Evolutionary conservation across 2,888 invertebrate species (phyloP).

Genomic region (Ornithoptera priamus): DNA sequence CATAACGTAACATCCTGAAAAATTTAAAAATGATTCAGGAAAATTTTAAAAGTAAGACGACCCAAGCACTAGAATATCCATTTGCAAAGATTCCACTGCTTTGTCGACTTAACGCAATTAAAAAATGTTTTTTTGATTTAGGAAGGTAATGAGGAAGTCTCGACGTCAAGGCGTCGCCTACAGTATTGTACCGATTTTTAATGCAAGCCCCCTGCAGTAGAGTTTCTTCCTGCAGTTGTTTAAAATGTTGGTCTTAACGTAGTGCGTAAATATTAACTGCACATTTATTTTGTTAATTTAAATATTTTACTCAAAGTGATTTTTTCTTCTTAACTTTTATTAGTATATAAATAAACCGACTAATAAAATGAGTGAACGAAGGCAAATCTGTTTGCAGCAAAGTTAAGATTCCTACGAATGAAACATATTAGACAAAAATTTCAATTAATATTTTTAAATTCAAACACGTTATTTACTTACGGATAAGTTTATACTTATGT

Average conservation of each 20-base stretch:
- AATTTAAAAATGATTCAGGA: not conserved
- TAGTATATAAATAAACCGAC: too few species aligned
- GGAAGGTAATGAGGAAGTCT: constrained; percentile 16
- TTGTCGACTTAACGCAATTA: constrained; percentile 11
- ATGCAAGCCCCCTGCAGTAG: not conserved
- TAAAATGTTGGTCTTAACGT: not conserved
- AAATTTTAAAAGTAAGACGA: not conserved
- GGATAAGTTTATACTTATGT: too few species aligned
- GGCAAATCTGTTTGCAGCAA: too few species aligned
- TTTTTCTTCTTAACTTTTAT: too few species aligned
- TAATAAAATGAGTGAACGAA: too few species aligned
- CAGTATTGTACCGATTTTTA: constrained; percentile 7
- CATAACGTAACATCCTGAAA: not conserved
- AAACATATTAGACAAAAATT: too few species aligned
- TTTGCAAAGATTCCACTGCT: constrained; percentile 7
- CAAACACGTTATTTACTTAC: too few species aligned
- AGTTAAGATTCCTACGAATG: too few species aligned
- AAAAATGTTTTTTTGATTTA: constrained; percentile 12
- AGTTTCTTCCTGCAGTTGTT: not conserved
- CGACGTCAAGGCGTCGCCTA: constrained; percentile 15
- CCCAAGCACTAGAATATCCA: not conserved
- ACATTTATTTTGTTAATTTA: not conserved
- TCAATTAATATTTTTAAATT: too few species aligned
- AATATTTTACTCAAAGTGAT: not conserved
- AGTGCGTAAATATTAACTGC: not conserved